These are phyloP conservation scores for Microcebus griseorufus DNA, from an alignment of 2,113 vertebrate species.

Conservation along the genomic window DNA sequence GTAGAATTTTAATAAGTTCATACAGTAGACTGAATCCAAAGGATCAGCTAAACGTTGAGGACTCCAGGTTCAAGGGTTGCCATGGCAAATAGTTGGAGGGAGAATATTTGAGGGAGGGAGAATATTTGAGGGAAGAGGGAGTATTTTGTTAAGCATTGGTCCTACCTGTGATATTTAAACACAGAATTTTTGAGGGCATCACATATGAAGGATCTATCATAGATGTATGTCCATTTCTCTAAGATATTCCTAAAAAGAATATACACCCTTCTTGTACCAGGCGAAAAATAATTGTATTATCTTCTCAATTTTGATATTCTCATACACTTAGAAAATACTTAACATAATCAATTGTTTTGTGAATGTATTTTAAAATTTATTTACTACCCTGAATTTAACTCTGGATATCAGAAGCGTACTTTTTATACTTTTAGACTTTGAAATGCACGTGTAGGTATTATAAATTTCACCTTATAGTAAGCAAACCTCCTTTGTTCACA, in stretches of 20 bases:
- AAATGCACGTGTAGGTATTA: background rate
- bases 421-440: constrained; percentile 25
- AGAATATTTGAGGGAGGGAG: background rate
- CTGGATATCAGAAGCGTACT: background rate
- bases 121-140: background rate
- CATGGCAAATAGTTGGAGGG: background rate
- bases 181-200: background rate
- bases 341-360: background rate
- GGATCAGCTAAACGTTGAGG: background rate
- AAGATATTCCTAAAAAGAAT: constrained; percentile 14
- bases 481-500: background rate
- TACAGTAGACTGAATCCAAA: background rate
- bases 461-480: background rate
- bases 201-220: background rate
- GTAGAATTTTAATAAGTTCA: background rate
- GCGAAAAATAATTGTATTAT: background rate
- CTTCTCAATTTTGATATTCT: background rate
- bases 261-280: background rate
- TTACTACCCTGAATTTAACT: background rate
- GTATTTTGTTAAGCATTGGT: background rate
- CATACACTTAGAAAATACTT: constrained; percentile 10
- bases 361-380: background rate
- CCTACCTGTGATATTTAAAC: background rate
- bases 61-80: background rate
- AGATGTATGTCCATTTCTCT: background rate